Evolutionary conservation across 2,797 vertebrate genomes (phyloP).

Genomic region (Notolepis coatsorum): DNA sequence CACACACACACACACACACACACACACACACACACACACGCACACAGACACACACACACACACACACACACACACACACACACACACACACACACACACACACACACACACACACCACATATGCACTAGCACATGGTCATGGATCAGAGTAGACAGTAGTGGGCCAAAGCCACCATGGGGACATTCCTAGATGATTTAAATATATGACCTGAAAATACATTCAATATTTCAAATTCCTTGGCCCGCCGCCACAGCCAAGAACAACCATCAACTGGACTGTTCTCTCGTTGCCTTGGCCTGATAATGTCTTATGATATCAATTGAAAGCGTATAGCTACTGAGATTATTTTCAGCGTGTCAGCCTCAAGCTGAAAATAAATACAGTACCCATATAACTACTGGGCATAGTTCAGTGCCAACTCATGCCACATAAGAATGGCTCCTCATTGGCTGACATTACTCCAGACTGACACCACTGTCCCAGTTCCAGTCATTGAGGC

Average conservation of each 20-base stretch:
- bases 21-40: neutral
- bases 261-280: neutral
- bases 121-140: constrained; percentile 2
- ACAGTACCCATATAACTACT: constrained; percentile 4
- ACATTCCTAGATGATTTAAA: constrained; percentile 47
- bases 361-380: neutral
- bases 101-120: neutral
- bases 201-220: no score
- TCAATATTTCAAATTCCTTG: no score
- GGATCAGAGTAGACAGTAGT: constrained; percentile 74
- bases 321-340: neutral
- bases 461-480: constrained; percentile 55
- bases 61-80: constrained; percentile 3
- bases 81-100: neutral
- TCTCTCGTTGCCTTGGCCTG: neutral
- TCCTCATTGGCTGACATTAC: constrained; percentile 53
- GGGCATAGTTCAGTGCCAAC: constrained; percentile 33
- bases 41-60: neutral
- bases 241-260: constrained; percentile 39
- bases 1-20: neutral
- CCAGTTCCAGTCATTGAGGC: constrained; percentile 53
- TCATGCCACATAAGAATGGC: constrained; percentile 46
- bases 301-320: neutral
- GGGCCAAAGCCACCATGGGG: constrained; percentile 52
- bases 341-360: constrained; percentile 2